Evolutionary conservation across 1,140 invertebrate genomes (phyloP).

Genomic region (Amphibalanus amphitrite): DNA sequence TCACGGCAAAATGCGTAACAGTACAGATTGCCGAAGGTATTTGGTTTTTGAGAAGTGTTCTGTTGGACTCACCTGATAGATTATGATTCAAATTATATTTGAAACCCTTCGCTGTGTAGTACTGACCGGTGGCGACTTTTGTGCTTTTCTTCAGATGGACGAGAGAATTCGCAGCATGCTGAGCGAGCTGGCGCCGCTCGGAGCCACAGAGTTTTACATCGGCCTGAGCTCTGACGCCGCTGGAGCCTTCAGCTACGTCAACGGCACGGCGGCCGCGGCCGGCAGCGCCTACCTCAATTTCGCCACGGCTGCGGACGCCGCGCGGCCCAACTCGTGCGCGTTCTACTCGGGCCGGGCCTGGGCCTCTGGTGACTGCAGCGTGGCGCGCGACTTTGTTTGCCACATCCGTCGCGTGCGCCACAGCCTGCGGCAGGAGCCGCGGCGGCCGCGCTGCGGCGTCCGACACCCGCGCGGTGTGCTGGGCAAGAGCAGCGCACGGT

Average conservation of each 20-base stretch:
- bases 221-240: background rate
- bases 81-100: background rate
- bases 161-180: background rate
- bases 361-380: background rate
- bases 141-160: background rate
- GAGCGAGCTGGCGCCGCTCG: background rate
- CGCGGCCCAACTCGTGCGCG: background rate
- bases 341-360: background rate
- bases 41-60: too few species aligned
- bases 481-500: background rate
- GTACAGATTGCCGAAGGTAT: too few species aligned
- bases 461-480: background rate
- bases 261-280: background rate
- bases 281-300: background rate
- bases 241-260: background rate
- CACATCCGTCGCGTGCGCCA: background rate
- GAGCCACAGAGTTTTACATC: background rate
- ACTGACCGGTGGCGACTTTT: background rate
- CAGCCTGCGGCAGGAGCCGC: background rate
- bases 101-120: background rate
- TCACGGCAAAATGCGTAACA: too few species aligned
- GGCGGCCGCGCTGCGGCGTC: background rate
- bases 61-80: too few species aligned
- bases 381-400: background rate
- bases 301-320: background rate